These are phyloP conservation scores for Scolopax bukidnonensis DNA, from an alignment of 2,797 vertebrate genomes.

Conservation along the genomic window DNA sequence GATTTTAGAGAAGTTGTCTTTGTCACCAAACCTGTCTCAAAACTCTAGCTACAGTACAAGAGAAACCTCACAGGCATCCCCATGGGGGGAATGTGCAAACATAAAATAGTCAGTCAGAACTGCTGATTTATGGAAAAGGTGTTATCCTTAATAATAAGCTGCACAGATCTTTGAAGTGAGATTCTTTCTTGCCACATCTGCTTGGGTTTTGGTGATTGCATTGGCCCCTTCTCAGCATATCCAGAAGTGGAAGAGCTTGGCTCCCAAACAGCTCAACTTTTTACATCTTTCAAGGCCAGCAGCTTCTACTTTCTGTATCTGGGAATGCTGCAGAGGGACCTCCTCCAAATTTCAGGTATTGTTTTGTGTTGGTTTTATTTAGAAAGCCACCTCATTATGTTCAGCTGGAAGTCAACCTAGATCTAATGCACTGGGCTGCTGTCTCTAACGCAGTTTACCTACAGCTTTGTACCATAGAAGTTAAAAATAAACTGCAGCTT, in stretches of 20 bases:
- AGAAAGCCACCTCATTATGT: not conserved
- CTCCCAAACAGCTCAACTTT: not conserved
- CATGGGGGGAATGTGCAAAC: not conserved
- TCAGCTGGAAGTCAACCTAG: slow-evolving; percentile 11
- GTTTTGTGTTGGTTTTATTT: not conserved
- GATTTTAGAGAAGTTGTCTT: not conserved
- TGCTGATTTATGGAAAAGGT: not conserved
- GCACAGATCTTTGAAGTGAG: not conserved
- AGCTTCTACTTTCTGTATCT: not conserved
- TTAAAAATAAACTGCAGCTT: slow-evolving; percentile 56
- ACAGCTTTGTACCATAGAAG: not conserved
- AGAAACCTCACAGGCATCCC: not conserved
- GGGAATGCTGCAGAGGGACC: not conserved
- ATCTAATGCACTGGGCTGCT: not conserved
- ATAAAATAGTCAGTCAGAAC: not conserved
- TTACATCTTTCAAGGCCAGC: not conserved
- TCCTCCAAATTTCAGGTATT: not conserved
- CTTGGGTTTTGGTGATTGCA: not conserved
- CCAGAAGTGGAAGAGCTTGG: not conserved
- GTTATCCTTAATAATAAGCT: not conserved
- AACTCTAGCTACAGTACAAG: not conserved
- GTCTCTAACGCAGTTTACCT: not conserved
- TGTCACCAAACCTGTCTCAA: not conserved
- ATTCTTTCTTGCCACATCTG: not conserved
- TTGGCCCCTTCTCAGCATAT: not conserved